Percentiles rank a stretch among this genome's conserved stretches.
Evolutionary conservation across 2,797 vertebrate genomes (phyloP).

Genomic region (Naso thynnoides): DNA sequence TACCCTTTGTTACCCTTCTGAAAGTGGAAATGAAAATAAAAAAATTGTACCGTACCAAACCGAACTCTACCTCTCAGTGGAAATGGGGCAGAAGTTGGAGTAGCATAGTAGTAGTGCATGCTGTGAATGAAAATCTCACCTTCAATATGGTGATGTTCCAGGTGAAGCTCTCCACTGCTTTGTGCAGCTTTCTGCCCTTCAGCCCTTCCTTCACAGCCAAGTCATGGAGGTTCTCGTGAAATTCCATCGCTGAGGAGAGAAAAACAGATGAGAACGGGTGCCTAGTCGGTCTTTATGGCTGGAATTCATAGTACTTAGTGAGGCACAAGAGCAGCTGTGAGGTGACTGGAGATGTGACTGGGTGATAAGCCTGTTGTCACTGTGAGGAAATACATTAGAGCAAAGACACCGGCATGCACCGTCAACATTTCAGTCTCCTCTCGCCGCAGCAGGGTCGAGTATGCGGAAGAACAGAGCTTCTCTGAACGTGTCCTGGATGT

Average conservation of each 20-base stretch:
- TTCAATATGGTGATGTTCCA: conserved; percentile 99
- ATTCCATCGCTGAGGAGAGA: conserved; percentile 92
- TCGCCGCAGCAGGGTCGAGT: not conserved
- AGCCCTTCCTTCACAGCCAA: conserved; percentile 94
- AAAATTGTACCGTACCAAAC: no score
- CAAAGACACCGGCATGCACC: conserved; percentile 25
- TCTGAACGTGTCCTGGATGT: not conserved
- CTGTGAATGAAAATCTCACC: conserved; percentile 77
- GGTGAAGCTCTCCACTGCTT: conserved; percentile 96
- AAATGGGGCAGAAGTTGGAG: not conserved
- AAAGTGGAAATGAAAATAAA: no score
- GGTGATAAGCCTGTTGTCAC: conserved; percentile 39
- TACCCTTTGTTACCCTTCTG: no score
- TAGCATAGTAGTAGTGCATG: not conserved
- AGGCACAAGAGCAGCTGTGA: conserved; percentile 36
- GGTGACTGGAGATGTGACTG: conserved; percentile 12
- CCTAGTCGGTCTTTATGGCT: not conserved
- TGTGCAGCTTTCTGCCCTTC: conserved; percentile 95
- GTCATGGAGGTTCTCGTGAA: conserved; percentile 95
- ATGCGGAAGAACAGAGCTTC: conserved; percentile 10
- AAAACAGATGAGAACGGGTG: not conserved
- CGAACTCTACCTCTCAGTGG: no score
- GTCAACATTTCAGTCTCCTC: conserved; percentile 43
- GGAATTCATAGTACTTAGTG: conserved; percentile 13
- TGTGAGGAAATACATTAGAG: conserved; percentile 48